Conservation (phyloP, 2,797 vertebrate species). For the Hydrophis major region DNA sequence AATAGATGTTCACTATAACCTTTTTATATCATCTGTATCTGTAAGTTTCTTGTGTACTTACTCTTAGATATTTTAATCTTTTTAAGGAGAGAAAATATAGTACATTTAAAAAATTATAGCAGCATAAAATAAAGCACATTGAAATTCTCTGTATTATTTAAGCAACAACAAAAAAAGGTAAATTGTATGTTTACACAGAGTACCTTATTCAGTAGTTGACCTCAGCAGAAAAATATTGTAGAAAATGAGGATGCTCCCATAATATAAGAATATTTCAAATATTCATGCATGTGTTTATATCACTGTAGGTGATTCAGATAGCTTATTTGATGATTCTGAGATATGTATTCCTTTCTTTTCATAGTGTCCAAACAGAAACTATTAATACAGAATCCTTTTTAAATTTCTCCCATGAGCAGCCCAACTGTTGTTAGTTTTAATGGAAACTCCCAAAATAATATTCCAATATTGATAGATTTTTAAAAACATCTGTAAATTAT, state of each 20-base stretch:
- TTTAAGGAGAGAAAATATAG: conserved; percentile 65
- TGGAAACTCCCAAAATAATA: conserved; percentile 66
- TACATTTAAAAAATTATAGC: conserved; percentile 58
- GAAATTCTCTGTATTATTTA: conserved; percentile 70
- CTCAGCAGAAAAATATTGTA: conserved; percentile 48
- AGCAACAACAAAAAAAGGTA: conserved; percentile 63
- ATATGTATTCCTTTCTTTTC: conserved; percentile 48
- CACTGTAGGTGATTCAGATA: conserved; percentile 40
- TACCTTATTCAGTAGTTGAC: conserved; percentile 47
- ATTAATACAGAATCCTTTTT: conserved; percentile 52
- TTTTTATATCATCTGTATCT: conserved; percentile 12
- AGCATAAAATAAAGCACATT: conserved; percentile 60
- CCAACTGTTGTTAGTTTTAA: conserved; percentile 68
- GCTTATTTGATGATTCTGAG: conserved; percentile 53
- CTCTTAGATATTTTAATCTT: not conserved
- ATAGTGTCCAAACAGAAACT: conserved; percentile 41
- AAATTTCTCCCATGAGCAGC: conserved; percentile 47
- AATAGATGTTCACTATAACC: conserved; percentile 44
- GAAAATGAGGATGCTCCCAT: conserved; percentile 46
- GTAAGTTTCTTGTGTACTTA: not conserved
- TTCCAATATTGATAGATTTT: conserved; percentile 72
- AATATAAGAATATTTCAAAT: conserved; percentile 49
- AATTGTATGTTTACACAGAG: conserved; percentile 57
- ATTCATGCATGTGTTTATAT: conserved; percentile 28
- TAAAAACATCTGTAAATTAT: conserved; percentile 72